Evolutionary conservation across 2,888 invertebrate genomes (phyloP), one percentile per base, ranked within the genome.

Genomic region (Keiferia lycopersicella): DNA sequence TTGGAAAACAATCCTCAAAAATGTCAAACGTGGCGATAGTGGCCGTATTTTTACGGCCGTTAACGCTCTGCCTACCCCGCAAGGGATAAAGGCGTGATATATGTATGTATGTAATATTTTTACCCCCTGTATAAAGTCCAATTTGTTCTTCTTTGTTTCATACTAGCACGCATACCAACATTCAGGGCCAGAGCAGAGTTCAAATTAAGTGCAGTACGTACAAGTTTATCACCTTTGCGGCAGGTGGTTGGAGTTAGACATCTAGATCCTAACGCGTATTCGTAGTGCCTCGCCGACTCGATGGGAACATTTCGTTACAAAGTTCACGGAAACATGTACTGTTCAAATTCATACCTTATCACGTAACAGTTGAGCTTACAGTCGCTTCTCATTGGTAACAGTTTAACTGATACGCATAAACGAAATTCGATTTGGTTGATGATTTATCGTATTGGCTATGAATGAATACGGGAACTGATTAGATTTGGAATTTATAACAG

Each of bases 381-480:
- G 71, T 75, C 72, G 70, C 70, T 73, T 71, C 73, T 73, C 70
- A 72, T 69, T 68, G 68, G 67, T 70, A 76, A 73, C 69, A 67
- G 71, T 75, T 79, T 79, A 76, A 74, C 69, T 72, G 75, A 69
- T 80, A 80, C 81, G 81, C 80, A 78, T 76, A 76, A 74, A 73
- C 70, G 72, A 72, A 77, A 76, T 69, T 68, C 67, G 73, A 75
- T 75, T 76, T 71, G 38, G 65, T 65, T 64, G 66, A 68, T 66
- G 64, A 69, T 71, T 74, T 72, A 73, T 74, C 71, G 69, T 72
- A 72, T 74, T 70, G 69, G 65, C 63, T 26, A 45, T 45, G 45
- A 45, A 45, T n/a, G n/a, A 16, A 11, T n/a, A 53, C 48, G 59
- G n/a, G n/a, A 6, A 60, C 3, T 30, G 48, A 60, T 60, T 45